Evolutionary conservation across 2,113 vertebrate genomes (phyloP).

Genomic region (Corynorhinus townsendii): DNA sequence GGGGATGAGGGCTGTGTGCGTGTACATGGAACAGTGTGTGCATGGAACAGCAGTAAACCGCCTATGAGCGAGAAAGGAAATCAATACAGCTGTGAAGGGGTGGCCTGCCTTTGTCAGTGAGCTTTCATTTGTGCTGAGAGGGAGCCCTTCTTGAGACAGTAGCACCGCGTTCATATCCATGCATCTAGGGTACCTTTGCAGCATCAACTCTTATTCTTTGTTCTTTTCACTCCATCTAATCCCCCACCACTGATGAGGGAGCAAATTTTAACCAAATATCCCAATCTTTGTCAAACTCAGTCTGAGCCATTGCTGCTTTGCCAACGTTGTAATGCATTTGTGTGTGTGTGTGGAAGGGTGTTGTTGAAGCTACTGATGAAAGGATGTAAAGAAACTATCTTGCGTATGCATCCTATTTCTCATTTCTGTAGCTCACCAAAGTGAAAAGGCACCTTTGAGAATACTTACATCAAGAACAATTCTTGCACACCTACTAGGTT

Average conservation of each 20-base stretch:
- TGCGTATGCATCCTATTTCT: background rate
- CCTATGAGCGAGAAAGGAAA: background rate
- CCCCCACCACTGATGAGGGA: background rate
- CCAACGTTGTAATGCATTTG: background rate
- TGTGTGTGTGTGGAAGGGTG: too few species aligned
- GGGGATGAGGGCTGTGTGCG: background rate
- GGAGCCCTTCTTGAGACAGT: background rate
- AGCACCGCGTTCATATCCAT: background rate
- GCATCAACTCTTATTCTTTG: background rate
- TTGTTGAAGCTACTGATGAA: background rate
- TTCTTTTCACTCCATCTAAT: background rate
- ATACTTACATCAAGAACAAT: background rate
- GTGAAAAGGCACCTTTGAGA: background rate
- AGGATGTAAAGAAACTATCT: background rate
- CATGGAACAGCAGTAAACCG: background rate
- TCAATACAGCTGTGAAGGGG: background rate
- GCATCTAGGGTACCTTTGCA: background rate
- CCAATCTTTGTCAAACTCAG: background rate
- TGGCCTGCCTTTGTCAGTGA: background rate
- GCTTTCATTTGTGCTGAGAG: background rate
- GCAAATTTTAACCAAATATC: background rate
- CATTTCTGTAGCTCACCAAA: background rate
- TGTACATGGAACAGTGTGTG: background rate
- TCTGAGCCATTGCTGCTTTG: background rate
- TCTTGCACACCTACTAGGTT: background rate